Conservation (phyloP, 2,113 vertebrate genomes). For the Ctenodactylus gundi region DNA sequence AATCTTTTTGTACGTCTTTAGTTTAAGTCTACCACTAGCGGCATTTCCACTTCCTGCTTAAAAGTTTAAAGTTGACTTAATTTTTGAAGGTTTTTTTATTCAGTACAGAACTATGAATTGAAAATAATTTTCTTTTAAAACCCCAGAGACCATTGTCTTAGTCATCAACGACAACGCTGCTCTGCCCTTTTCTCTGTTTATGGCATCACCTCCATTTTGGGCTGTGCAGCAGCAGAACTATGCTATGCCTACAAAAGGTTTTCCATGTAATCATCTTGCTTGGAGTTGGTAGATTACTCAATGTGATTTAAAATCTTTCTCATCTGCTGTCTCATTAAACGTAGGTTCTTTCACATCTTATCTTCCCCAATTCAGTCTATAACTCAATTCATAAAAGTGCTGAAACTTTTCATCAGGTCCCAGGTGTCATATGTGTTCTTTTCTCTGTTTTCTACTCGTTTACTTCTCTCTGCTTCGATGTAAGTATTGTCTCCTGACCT, state of each 20-base stretch:
- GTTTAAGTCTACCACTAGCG: background rate
- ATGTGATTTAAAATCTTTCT: background rate
- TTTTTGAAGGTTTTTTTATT: background rate
- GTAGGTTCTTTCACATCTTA: background rate
- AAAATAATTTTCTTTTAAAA: background rate
- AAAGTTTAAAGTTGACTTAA: background rate
- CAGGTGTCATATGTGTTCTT: background rate
- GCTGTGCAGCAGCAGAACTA: background rate
- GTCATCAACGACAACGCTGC: no score
- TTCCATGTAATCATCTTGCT: background rate
- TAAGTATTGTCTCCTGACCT: slow-evolving; percentile 34
- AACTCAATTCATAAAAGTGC: background rate
- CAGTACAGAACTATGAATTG: background rate
- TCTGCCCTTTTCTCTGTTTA: background rate
- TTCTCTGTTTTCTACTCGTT: background rate
- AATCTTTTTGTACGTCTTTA: background rate
- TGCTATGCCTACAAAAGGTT: background rate
- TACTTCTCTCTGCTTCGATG: background rate
- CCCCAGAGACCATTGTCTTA: background rate
- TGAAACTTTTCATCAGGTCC: background rate
- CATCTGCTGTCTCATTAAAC: background rate
- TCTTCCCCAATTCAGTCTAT: background rate
- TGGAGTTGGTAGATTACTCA: background rate
- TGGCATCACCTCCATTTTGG: background rate
- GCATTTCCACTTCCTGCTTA: background rate